A percentile compares a stretch with the other conserved stretches of the same genome.
phyloP scores from a whole-genome alignment of 1,140 invertebrate species.

The Ceratina calcarata region DNA sequence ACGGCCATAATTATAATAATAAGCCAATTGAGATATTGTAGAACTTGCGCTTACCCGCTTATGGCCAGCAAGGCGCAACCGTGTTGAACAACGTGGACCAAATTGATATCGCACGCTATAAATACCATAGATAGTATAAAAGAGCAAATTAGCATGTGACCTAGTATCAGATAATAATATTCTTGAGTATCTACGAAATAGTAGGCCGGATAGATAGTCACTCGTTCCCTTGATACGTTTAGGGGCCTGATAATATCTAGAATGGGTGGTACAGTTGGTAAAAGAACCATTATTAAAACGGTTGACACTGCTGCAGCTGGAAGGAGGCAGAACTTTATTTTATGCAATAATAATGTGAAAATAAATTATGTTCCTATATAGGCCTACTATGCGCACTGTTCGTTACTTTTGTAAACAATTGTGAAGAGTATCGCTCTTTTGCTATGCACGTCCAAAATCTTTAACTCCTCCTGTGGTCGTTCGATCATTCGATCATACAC shows the following conservation, averaged over 20 bases:
- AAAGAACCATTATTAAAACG: not conserved
- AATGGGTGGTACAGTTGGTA: not conserved
- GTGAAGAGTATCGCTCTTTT: not conserved
- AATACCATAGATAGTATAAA: not conserved
- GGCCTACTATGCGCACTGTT: too few relatives aligned
- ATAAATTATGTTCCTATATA: too few relatives aligned
- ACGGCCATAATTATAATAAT: not conserved
- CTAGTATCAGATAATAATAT: not conserved
- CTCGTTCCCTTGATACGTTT: not conserved
- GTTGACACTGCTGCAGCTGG: conserved; percentile 18
- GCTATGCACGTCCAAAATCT: not conserved
- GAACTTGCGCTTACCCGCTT: not conserved
- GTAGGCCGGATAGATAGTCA: not conserved
- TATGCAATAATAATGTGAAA: too few relatives aligned
- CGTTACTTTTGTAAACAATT: not conserved
- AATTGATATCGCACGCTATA: not conserved
- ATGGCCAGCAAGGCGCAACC: not conserved
- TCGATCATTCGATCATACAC: not conserved
- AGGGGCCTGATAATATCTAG: not conserved
- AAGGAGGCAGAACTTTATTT: too few relatives aligned
- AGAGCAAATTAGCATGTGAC: not conserved
- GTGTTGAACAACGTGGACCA: not conserved
- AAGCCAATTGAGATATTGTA: not conserved
- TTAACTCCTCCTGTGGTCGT: not conserved
- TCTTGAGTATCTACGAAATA: conserved; percentile 2